Base-by-base conservation (phyloP, 1,140 invertebrate genomes). In the Saccostrea glomerata region DNA sequence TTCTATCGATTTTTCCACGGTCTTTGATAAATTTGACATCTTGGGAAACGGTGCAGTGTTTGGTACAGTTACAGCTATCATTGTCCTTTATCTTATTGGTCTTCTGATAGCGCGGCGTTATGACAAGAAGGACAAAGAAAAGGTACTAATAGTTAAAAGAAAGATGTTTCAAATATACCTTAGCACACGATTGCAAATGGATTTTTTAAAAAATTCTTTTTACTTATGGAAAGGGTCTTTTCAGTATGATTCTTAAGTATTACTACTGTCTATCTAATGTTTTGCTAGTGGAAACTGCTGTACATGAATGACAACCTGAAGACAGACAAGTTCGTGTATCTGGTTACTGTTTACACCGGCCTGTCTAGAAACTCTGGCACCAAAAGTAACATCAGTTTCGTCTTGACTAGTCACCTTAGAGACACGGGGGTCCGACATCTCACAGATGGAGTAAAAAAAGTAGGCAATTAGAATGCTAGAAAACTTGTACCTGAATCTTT, bases 1-100 rank as follows among this genome's bases (percentile, higher is more conserved):
- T 87, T 93, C 94, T 11, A 95, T 96, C 9, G 95, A 96, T 90
- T 96, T 96, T 89, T 88, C 88, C 5, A 95, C 96, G 83, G 95
- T 96, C 0, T 95, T 96, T 89, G 54, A 47, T 23, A 92, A 92
- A 87, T 92, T 92, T 84, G 89, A 91, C 47, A 88, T 92, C 17
- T 85, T 84, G 36, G 88, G 85, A 66, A 92, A 92, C 56, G 91
- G 89, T 20, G 90, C 91, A 23, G 92, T 92, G 4, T 92, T 92
- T 30, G 87, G 66, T 2, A 95, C 94, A 1, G 93, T 96, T 20
- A 94, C 95, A 56, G 88, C 93, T 15, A 93, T 95, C 2, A 87
- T 95, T 20, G 86, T 90, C 6, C 73, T 95, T 1, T 95, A 95
- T 87, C 47, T 95, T 23, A 66, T 93, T 0, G 70, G 94, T 1